phyloP scores from a whole-genome alignment of 2,888 invertebrate species.

The Cryptus viduatorius region DNA sequence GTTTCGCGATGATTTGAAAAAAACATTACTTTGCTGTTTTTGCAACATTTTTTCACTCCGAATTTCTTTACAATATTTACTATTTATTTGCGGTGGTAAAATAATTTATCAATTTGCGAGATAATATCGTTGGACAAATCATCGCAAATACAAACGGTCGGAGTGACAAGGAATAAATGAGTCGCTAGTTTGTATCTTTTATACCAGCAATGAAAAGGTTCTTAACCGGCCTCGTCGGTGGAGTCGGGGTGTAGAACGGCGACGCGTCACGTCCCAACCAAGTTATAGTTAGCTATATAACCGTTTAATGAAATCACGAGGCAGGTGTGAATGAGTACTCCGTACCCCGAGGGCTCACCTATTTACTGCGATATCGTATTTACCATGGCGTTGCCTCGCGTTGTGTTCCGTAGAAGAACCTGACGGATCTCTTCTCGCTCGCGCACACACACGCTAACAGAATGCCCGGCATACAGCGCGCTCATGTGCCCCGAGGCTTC shows the following conservation, averaged over 20 bases:
- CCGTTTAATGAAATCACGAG: constrained; percentile 66
- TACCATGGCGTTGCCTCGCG: constrained; percentile 11
- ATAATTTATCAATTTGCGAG: background rate
- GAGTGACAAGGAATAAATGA: constrained; percentile 3
- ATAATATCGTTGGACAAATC: background rate
- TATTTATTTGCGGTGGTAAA: too few species aligned
- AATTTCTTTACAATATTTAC: too few species aligned
- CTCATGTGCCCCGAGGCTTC: constrained; percentile 43
- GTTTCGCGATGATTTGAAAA: too few species aligned
- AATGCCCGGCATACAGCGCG: constrained; percentile 13
- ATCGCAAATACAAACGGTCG: background rate
- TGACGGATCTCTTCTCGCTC: constrained; percentile 15
- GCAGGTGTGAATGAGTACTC: constrained; percentile 66
- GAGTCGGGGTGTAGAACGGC: background rate
- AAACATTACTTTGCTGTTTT: background rate
- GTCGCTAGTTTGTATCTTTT: background rate
- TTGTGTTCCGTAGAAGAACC: constrained; percentile 7
- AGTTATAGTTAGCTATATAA: constrained; percentile 25
- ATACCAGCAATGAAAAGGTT: constrained; percentile 2
- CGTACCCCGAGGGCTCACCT: constrained; percentile 63
- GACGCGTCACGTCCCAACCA: constrained; percentile 7
- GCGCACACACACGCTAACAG: constrained; percentile 1
- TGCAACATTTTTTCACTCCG: background rate
- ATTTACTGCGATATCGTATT: constrained; percentile 56
- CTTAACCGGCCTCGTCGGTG: background rate